Evolutionary conservation across 2,797 vertebrate species (phyloP).

Genomic region (Chaunax sp.): DNA sequence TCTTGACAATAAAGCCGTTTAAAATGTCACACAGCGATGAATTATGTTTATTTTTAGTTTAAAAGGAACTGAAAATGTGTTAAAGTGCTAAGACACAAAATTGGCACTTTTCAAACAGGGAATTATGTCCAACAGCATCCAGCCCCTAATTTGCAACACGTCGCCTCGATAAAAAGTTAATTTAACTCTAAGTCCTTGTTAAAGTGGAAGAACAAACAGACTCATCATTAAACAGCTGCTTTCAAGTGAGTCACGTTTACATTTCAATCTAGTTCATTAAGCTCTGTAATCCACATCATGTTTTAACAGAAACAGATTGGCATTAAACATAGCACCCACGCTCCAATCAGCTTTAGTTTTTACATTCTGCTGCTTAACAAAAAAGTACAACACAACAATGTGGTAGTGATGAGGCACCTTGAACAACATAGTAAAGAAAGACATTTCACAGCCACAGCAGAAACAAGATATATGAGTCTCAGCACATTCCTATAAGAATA

Average conservation of each 20-base stretch:
- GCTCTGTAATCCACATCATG: constrained; percentile 51
- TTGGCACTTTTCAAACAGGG: not conserved
- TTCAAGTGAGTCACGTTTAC: constrained; percentile 71
- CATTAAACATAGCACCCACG: not conserved
- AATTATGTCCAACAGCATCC: constrained; percentile 28
- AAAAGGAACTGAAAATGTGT: constrained; percentile 9
- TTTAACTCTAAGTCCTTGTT: constrained; percentile 55
- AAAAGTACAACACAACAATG: too few relatives aligned
- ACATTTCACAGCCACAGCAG: too few relatives aligned
- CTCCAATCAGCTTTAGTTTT: constrained; percentile 30
- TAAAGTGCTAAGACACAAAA: constrained; percentile 15
- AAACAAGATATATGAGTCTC: too few relatives aligned
- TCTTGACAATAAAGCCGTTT: constrained; percentile 35
- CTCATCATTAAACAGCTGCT: constrained; percentile 68
- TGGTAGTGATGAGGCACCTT: too few relatives aligned
- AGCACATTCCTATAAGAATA: too few relatives aligned
- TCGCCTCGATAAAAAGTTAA: constrained; percentile 45
- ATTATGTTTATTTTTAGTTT: not conserved
- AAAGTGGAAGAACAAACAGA: constrained; percentile 62
- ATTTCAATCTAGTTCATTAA: constrained; percentile 71
- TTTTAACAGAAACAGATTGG: constrained; percentile 21
- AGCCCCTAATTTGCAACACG: not conserved
- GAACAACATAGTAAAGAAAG: too few relatives aligned
- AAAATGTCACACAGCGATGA: constrained; percentile 30
- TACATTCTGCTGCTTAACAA: too few relatives aligned